Conservation (phyloP, 1,140 invertebrate species). For the Ostrea edulis region DNA sequence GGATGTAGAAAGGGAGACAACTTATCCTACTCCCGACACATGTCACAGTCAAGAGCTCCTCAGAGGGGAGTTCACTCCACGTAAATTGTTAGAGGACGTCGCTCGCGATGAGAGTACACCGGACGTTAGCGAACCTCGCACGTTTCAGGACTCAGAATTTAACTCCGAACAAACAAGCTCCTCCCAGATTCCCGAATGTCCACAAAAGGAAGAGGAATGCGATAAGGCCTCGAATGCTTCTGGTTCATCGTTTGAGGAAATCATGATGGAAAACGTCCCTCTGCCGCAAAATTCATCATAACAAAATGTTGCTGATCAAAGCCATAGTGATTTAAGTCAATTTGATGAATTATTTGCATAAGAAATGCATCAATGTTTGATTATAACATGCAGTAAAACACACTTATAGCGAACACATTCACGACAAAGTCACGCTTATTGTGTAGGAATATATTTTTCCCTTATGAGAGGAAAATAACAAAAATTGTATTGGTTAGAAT, state of each 20-base stretch:
- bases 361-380: too few species aligned
- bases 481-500: too few species aligned
- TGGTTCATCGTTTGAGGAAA: conserved; percentile 43
- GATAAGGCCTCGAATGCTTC: conserved; percentile 42
- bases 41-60: conserved; percentile 18
- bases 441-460: too few species aligned
- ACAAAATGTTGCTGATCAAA: not conserved
- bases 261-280: conserved; percentile 31
- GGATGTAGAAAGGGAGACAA: conserved; percentile 19
- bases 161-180: conserved; percentile 39
- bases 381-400: too few species aligned
- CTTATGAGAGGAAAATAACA: too few species aligned
- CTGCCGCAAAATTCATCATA: not conserved
- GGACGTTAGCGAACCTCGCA: not conserved
- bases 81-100: not conserved
- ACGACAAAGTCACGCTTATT: too few species aligned
- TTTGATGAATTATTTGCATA: too few species aligned
- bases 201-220: conserved; percentile 5
- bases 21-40: not conserved
- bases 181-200: conserved; percentile 31
- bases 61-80: conserved; percentile 25
- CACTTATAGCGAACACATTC: too few species aligned
- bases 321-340: too few species aligned
- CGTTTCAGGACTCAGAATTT: conserved; percentile 43
- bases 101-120: not conserved